Percentiles rank a stretch among this genome's conserved stretches.
These are phyloP conservation scores for Plectrocnemia conspersa DNA, from an alignment of 1,140 invertebrate genomes.

Conservation along the genomic window DNA sequence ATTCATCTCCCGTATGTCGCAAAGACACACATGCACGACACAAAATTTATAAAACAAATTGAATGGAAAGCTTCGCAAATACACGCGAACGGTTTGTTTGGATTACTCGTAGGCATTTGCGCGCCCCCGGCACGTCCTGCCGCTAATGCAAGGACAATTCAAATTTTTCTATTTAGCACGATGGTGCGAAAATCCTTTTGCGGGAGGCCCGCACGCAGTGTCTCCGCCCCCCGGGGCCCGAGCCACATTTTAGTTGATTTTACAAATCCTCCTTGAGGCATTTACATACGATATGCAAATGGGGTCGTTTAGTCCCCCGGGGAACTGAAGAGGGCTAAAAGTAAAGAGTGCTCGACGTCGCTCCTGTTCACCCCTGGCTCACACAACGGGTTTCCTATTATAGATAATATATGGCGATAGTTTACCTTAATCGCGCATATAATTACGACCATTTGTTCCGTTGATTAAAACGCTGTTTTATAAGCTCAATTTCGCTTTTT, in stretches of 20 bases:
- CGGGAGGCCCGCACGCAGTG: conserved; percentile 9
- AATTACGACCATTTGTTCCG: conserved; percentile 34
- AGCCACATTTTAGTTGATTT: conserved; percentile 33
- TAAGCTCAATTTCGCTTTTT: conserved; percentile 14
- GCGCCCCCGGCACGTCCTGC: neutral
- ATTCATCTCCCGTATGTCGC: too few relatives aligned
- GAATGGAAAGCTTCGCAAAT: too few relatives aligned
- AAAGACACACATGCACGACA: too few relatives aligned
- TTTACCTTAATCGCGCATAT: conserved; percentile 31
- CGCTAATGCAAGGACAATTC: neutral
- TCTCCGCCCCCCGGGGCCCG: conserved; percentile 1
- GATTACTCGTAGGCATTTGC: neutral
- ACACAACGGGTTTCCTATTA: conserved; percentile 19
- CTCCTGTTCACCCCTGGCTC: conserved; percentile 7
- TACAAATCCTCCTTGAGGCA: conserved; percentile 34
- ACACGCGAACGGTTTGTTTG: too few relatives aligned
- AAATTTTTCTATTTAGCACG: conserved; percentile 9
- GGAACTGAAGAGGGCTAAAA: conserved; percentile 21
- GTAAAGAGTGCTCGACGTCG: conserved; percentile 29
- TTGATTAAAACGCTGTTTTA: conserved; percentile 32
- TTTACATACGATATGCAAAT: conserved; percentile 36
- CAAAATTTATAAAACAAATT: too few relatives aligned
- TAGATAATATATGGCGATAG: conserved; percentile 34
- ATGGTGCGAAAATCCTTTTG: conserved; percentile 27
- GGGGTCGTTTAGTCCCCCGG: conserved; percentile 26